Percentiles rank a stretch among this genome's conserved stretches.
phyloP scores from a whole-genome alignment of 37 sponge, comb jelly and placozoan genomes.

The Petrosia ficiformis region DNA sequence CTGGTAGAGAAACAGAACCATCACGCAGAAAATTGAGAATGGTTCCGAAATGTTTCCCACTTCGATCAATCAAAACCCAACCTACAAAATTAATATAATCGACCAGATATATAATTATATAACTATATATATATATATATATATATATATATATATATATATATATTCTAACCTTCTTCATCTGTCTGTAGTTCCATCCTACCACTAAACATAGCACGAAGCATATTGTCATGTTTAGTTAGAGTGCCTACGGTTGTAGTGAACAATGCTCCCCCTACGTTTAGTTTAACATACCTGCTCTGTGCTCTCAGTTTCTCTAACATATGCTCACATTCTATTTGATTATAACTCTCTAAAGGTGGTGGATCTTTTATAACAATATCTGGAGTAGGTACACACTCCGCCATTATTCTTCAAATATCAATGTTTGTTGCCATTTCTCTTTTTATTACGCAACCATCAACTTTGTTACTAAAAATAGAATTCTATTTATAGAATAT shows the following conservation, averaged over 20 bases:
- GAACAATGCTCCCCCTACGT: slow-evolving; percentile 93
- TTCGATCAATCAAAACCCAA: slow-evolving; percentile 95
- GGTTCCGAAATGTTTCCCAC: slow-evolving; percentile 93
- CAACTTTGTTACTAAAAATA: neutral
- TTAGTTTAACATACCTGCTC: slow-evolving; percentile 90
- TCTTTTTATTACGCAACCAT: neutral
- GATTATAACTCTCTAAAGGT: neutral
- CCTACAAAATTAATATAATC: slow-evolving; percentile 50
- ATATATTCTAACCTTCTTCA: slow-evolving; percentile 84
- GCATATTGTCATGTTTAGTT: slow-evolving; percentile 93
- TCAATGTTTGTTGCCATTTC: too few relatives aligned
- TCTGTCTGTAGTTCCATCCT: slow-evolving; percentile 90
- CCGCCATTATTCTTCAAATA: neutral
- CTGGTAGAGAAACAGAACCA: slow-evolving; percentile 81
- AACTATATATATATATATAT: neutral
- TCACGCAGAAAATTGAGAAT: slow-evolving; percentile 95
- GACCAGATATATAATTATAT: too few relatives aligned
- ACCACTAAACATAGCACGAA: slow-evolving; percentile 97
- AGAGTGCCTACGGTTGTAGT: slow-evolving; percentile 91
- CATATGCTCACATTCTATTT: neutral
- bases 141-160: too few relatives aligned
- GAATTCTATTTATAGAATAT: slow-evolving; percentile 3
- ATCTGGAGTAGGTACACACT: slow-evolving; percentile 9
- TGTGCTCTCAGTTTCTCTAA: neutral
- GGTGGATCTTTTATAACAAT: neutral